These are phyloP conservation scores for Proteles cristata DNA, from an alignment of 2,113 vertebrate genomes.

Conservation along the genomic window DNA sequence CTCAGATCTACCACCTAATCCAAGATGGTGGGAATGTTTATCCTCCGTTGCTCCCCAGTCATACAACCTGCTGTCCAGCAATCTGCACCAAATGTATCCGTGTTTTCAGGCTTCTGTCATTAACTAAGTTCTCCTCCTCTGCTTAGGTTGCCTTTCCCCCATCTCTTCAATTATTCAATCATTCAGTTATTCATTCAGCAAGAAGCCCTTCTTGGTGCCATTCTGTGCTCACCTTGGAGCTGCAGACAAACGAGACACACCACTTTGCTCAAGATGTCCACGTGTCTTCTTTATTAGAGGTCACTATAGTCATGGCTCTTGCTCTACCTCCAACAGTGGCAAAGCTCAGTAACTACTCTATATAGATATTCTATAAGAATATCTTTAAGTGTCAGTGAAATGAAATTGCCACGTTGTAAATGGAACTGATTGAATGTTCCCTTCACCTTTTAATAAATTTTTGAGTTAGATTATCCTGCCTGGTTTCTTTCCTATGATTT, in stretches of 20 bases:
- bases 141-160: not conserved
- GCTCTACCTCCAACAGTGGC: not conserved
- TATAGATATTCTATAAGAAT: not conserved
- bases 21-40: not conserved
- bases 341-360: not conserved
- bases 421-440: not conserved
- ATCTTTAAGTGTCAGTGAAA: not conserved
- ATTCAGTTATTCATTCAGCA: not conserved
- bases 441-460: not conserved
- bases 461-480: not conserved
- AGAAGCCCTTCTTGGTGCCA: not conserved
- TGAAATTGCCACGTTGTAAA: not conserved
- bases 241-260: not conserved
- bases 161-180: not conserved
- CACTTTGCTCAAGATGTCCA: not conserved
- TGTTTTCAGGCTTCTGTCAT: not conserved
- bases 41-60: not conserved
- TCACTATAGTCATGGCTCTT: not conserved
- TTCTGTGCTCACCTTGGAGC: not conserved
- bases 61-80: not conserved
- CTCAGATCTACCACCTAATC: not conserved
- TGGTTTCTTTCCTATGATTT: conserved; percentile 50
- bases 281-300: not conserved
- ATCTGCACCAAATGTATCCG: not conserved
- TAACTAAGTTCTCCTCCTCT: not conserved